Evolutionary conservation across 2,113 vertebrate genomes (phyloP), one percentile per base, ranked within the genome.

Genomic region (Scartelaos histophorus): DNA sequence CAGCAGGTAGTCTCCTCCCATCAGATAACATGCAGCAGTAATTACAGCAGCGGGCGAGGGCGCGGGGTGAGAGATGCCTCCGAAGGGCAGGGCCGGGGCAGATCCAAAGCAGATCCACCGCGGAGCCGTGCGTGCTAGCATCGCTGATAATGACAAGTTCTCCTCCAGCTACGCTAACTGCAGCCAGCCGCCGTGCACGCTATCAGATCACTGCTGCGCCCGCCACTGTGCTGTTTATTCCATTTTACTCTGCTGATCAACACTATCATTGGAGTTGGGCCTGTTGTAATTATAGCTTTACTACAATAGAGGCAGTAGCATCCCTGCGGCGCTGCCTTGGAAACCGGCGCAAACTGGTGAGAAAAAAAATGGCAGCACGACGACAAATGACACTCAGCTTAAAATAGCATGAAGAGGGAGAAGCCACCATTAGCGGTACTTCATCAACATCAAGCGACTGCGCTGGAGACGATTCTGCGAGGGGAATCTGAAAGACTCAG

Each of bases 231-330:
- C 61, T 86, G 87, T 84, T 87, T 87, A 88, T 84, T 85, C 74
- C 72, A 77, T 80, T 79, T 80, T 85, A 83, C 76, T 82, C 80
- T 71, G 69, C 65, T 64, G 75, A 87, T 84, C 58, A 29, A 83
- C 79, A 70, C 67, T 82, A 75, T 87, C 79, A 84, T 83, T 87
- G 75, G 84, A 88, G 82, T 85, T 85, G 78, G 84, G 76, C 85
- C 79, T 68, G 74, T 83, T 85, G 78, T 88, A 88, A 90, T 89
- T 90, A 90, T 84, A 82, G 83, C 72, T 83, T 67, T 64, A 34
- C 71, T 71, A 84, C 83, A 85, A 89, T 75, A 80, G 73, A 85
- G 49, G 76, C 78, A 77, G 73, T 38, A 51, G 47, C 69, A 82
- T 58, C 71, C 69, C 69, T 45, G 73, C 22, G 34, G 74, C 73